A percentile compares a stretch with the other conserved stretches of the same genome.
phyloP scores from a whole-genome alignment of 64 coral and sea anemone species.

The Porites lutea region DNA sequence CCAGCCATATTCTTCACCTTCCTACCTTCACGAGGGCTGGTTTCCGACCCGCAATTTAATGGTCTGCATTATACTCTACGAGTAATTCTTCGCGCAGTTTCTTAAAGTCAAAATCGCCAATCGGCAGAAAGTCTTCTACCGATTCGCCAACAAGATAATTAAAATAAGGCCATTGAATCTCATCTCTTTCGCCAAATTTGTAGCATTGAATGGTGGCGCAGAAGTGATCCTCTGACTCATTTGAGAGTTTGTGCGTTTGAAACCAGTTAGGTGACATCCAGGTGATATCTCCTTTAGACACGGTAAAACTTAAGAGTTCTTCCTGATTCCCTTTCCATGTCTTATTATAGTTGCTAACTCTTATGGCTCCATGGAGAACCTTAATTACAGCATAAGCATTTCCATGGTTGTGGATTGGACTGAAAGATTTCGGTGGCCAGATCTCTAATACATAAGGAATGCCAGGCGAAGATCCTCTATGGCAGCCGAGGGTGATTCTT shows the following conservation, averaged over 20 bases:
- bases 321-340: neutral
- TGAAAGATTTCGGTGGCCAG: conserved; percentile 18
- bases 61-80: neutral
- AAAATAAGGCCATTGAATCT: conserved; percentile 50
- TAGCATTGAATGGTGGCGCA: conserved; percentile 65
- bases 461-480: conserved; percentile 33
- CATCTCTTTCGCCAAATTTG: conserved; percentile 24
- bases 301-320: neutral
- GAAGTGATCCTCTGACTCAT: conserved; percentile 25
- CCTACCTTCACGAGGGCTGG: too few relatives aligned
- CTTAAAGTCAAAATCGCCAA: conserved; percentile 33
- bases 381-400: conserved; percentile 58
- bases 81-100: conserved; percentile 32
- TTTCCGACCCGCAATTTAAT: too few relatives aligned
- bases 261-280: conserved; percentile 67
- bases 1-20: too few relatives aligned
- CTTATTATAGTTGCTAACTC: conserved; percentile 43
- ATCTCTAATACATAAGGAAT: conserved; percentile 59
- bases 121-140: conserved; percentile 30
- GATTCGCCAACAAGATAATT: conserved; percentile 28
- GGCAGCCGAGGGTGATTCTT: conserved; percentile 33
- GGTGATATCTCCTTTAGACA: conserved; percentile 23
- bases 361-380: conserved; percentile 43
- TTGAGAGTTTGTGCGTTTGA: conserved; percentile 45
- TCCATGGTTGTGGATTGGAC: conserved; percentile 58